Evolutionary conservation across 2,797 vertebrate genomes (phyloP), one percentile per base, ranked within the genome.

Genomic region (Hypotaenidia okinawae): DNA sequence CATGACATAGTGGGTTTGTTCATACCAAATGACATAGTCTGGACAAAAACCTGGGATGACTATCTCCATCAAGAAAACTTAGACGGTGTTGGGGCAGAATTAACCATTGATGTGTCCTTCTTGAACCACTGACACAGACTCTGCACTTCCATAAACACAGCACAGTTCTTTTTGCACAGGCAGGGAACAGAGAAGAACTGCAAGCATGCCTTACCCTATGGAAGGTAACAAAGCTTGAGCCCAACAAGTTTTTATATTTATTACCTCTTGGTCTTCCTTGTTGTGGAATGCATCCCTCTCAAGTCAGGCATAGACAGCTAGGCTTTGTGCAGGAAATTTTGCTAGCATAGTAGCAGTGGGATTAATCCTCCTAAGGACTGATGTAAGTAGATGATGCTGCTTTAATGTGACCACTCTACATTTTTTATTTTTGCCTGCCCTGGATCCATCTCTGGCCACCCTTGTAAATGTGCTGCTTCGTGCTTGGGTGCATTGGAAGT

Each of bases 1-100:
- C 6, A 3, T 23, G 19, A 18, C 13, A 5, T 30, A 28, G 16
- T 25, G 18, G 0, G 0, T 0, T 73, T 62, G 3, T 37, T 81
- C 13, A 12, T 41, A 8, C 3, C 37, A 27, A 57, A 90, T 76
- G 22, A 5, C 16, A 5, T 5, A 4, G 16, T 63, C 77, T 74
- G 35, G 24, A 12, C 15, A 84, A 61, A 73, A 92, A 13, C 35
- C 11, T 23, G 54, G 57, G 30, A 8, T 66, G 27, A 68, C 1
- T 5, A 25, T 33, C 25, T 75, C 19, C 37, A 5, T 9, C 0
- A 3, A 47, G 37, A 51, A 47, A 62, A 51, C 9, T 54, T 11
- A 41, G 16, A 12, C 25, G 17, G 13, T 16, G 3, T 39, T 68
- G 21, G 19, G n/a, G 19, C 37, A 59, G 72, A 72, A 39, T 74